Evolutionary conservation across 1,140 invertebrate genomes (phyloP).

Genomic region (Battus philenor): DNA sequence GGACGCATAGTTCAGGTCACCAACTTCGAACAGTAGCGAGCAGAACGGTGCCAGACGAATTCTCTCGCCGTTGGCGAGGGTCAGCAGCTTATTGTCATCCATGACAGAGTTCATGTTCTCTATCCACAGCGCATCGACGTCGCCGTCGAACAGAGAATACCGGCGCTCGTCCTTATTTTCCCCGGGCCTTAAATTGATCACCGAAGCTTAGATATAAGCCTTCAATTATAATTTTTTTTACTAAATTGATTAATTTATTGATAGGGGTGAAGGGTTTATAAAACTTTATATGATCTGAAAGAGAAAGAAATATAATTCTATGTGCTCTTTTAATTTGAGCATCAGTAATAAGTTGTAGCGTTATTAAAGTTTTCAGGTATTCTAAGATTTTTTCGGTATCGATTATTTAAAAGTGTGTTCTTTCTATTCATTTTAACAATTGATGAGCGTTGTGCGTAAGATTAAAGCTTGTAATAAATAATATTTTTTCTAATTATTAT

Average conservation of each 20-base stretch:
- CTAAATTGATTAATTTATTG: background rate
- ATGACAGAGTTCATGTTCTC: constrained; percentile 98
- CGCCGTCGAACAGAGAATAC: constrained; percentile 94
- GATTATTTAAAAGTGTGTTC: no score
- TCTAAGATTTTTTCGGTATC: no score
- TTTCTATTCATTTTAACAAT: no score
- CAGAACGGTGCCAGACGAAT: constrained; percentile 89
- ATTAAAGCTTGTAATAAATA: no score
- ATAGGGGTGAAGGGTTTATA: no score
- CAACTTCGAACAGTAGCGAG: constrained; percentile 92
- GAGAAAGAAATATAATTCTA: background rate
- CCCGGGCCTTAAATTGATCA: constrained; percentile 52
- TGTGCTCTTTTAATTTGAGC: no score
- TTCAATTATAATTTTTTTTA: background rate
- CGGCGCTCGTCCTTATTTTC: constrained; percentile 82
- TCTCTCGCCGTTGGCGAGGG: constrained; percentile 92
- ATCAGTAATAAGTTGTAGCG: no score
- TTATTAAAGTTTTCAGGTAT: no score
- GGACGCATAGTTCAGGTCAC: constrained; percentile 91
- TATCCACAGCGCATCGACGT: constrained; percentile 95
- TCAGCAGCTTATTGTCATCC: constrained; percentile 94
- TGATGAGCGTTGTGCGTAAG: no score
- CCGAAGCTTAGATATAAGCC: background rate
- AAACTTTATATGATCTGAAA: no score
- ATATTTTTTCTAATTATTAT: no score